Evolutionary conservation across 2,888 invertebrate species (phyloP), one percentile per base, ranked within the genome.

Genomic region (Pocota personata): DNA sequence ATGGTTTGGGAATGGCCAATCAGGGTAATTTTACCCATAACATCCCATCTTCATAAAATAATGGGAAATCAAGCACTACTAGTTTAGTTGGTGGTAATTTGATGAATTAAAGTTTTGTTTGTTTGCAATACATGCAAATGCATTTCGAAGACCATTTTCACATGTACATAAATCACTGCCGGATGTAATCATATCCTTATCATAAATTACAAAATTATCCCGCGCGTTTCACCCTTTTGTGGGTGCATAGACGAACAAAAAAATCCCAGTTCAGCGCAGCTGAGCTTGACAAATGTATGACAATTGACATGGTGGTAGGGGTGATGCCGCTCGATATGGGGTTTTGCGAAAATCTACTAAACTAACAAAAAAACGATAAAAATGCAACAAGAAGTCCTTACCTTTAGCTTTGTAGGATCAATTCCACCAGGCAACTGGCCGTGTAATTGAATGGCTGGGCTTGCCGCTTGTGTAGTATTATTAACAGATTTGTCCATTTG

Each of bases 241-340:
- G 6, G 35, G 16, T 50, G n/a, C n/a, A 21, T 14, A 32, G 3
- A 7, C 32, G 10, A 37, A 35, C 40, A 55, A n/a, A 55, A 21
- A 35, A n/a, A 16, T 37, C 69, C 71, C 52, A 71, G 14, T 21
- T 72, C 46, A 24, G 82, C 86, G 86, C 86, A 82, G 82, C 86
- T 80, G 75, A 80, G 69, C 69, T 35, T 82, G 86, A 72, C 82
- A 86, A 86, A 86, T 86, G 60, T 60, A 67, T 86, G 86, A 86
- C 86, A 86, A 86, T 72, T 72, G 72, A 71, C 55, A 55, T 58
- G 50, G 12, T 58, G 50, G 12, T 16, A 0, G 27, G 16, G 14
- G 48, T 30, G 72, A 76, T 71, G 58, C 82, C 82, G 78, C 78
- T 77, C 78, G 72, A 77, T 72, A 72, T 64, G 14, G 43, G 21